phyloP scores from a whole-genome alignment of 2,888 invertebrate genomes.

The Suillia variegata region DNA sequence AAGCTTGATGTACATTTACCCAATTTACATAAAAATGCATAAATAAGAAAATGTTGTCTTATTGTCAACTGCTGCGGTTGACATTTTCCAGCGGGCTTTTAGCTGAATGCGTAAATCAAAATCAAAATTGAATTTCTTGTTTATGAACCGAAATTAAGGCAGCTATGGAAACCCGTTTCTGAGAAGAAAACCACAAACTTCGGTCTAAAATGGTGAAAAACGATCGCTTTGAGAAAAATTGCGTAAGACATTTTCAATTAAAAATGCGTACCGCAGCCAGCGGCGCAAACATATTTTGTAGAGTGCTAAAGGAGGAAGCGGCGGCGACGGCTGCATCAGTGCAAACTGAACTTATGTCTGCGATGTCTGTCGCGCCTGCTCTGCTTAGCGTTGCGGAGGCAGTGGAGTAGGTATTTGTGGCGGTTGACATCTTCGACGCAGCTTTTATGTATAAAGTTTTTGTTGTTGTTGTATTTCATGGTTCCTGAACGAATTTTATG shows the following conservation, averaged over 20 bases:
- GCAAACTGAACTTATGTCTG: background rate
- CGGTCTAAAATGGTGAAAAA: constrained; percentile 1
- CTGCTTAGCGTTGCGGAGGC: too few relatives aligned
- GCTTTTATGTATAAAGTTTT: background rate
- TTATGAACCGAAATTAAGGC: background rate
- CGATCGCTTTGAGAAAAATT: constrained; percentile 23
- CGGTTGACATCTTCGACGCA: background rate
- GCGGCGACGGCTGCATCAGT: too few relatives aligned
- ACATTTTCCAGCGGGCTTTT: background rate
- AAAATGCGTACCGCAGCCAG: constrained; percentile 21
- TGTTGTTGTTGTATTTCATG: background rate
- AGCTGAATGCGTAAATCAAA: background rate
- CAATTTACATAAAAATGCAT: background rate
- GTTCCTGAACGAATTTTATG: constrained; percentile 30
- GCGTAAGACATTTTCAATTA: constrained; percentile 44
- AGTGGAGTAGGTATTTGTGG: background rate
- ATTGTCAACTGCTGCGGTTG: background rate
- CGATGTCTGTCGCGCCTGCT: too few relatives aligned
- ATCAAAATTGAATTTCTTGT: background rate
- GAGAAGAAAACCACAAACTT: background rate
- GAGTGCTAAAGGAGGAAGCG: too few relatives aligned
- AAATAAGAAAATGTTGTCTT: background rate
- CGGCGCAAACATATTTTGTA: background rate
- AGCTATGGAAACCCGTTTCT: background rate
- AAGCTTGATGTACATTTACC: too few relatives aligned